These are phyloP conservation scores for Dasyprocta punctata DNA, from an alignment of 2,113 vertebrate species.

Conservation along the genomic window DNA sequence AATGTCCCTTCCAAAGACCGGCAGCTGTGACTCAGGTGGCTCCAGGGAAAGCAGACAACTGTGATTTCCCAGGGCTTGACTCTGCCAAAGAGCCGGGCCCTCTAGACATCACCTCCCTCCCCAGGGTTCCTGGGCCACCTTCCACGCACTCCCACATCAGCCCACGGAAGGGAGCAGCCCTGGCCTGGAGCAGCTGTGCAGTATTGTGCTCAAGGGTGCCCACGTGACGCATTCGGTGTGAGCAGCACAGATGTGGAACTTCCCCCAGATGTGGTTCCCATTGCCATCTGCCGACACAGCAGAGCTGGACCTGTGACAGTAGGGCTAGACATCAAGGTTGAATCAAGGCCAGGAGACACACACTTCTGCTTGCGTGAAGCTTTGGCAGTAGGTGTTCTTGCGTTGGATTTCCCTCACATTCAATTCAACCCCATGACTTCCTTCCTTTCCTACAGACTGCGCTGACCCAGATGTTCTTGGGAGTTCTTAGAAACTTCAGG, in stretches of 20 bases:
- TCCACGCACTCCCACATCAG: not conserved
- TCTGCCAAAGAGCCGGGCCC: not conserved
- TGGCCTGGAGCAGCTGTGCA: too few species aligned
- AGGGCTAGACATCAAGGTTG: not conserved
- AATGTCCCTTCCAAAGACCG: not conserved
- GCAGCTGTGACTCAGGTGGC: not conserved
- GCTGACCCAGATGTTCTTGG: not conserved
- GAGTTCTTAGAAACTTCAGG: not conserved
- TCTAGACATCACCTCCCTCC: not conserved
- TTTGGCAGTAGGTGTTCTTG: not conserved
- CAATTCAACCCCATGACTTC: too few species aligned
- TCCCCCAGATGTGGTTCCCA: not conserved
- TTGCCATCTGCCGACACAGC: not conserved
- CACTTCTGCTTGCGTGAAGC: not conserved
- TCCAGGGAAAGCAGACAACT: too few species aligned
- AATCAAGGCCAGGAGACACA: too few species aligned
- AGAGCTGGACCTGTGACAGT: not conserved
- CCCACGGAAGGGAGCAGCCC: not conserved
- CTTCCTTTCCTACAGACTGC: too few species aligned
- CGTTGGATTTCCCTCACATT: not conserved
- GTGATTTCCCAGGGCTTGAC: not conserved
- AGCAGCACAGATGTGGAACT: not conserved
- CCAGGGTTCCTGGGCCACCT: not conserved
- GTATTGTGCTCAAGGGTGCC: not conserved
- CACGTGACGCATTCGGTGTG: too few species aligned